These are phyloP conservation scores for Amphiprion percula DNA, from an alignment of 2,113 vertebrate genomes.

Conservation along the genomic window DNA sequence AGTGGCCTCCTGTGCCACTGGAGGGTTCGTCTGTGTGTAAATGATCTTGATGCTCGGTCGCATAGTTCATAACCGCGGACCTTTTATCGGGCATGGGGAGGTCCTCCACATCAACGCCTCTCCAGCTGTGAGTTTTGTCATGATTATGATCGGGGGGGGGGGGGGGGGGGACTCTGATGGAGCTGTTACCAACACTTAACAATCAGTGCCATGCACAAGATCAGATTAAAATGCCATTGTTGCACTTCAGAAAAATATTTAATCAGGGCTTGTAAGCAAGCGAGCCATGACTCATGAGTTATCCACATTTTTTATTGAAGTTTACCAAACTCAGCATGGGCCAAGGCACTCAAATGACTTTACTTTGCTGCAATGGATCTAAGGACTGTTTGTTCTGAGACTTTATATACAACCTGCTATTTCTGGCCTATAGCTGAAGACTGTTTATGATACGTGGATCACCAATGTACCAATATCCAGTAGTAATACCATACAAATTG, in stretches of 20 bases:
- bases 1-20: constrained; percentile 69
- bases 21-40: constrained; percentile 72
- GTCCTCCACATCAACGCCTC: constrained; percentile 68
- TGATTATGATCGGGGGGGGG: constrained; percentile 65
- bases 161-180: constrained; percentile 51
- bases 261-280: not conserved
- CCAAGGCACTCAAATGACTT: constrained; percentile 74
- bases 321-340: constrained; percentile 72
- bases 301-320: constrained; percentile 72
- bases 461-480: constrained; percentile 58
- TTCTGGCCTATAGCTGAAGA: constrained; percentile 40
- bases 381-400: constrained; percentile 48
- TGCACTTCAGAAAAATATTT: not conserved
- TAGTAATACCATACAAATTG: constrained; percentile 57
- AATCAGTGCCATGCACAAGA: constrained; percentile 29
- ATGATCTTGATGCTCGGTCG: constrained; percentile 62
- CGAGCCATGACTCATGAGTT: constrained; percentile 41
- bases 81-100: constrained; percentile 70
- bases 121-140: constrained; percentile 71
- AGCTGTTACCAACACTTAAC: constrained; percentile 68
- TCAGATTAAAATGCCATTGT: constrained; percentile 18
- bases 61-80: constrained; percentile 65
- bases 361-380: constrained; percentile 48
- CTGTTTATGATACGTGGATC: constrained; percentile 53
- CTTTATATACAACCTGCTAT: constrained; percentile 48